Conservation (phyloP, 2,888 invertebrate species). For the Andrena minutula region DNA sequence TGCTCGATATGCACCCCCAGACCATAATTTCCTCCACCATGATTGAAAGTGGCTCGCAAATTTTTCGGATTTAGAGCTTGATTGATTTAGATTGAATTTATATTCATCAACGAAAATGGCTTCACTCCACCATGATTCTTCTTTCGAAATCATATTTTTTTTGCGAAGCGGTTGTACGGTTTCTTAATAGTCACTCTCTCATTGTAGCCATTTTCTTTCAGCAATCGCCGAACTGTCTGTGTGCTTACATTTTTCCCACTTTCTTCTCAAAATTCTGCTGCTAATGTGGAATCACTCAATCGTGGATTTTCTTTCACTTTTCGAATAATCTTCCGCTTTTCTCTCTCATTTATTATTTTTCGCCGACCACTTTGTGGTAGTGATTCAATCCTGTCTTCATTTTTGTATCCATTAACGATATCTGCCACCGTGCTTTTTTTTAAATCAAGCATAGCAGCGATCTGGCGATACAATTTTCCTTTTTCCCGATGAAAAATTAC, state of each 20-base stretch:
- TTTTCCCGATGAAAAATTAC: too few species aligned
- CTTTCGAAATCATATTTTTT: neutral
- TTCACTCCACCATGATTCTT: neutral
- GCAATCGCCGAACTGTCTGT: neutral
- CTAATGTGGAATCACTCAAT: neutral
- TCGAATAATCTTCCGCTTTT: neutral
- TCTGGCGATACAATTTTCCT: too few species aligned
- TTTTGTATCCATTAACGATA: too few species aligned
- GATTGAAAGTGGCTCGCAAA: neutral
- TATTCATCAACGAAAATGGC: neutral
- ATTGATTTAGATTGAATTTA: neutral
- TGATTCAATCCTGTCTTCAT: too few species aligned
- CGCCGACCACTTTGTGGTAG: too few species aligned
- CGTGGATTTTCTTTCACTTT: neutral
- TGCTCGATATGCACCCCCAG: neutral
- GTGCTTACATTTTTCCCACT: neutral
- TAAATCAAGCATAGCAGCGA: too few species aligned
- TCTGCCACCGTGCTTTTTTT: too few species aligned
- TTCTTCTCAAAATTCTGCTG: neutral
- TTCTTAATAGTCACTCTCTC: neutral
- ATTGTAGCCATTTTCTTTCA: neutral
- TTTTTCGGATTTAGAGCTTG: neutral
- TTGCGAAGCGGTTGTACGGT: neutral
- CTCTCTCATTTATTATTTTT: too few species aligned
- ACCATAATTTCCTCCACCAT: neutral